A percentile compares a stretch with the other conserved stretches of the same genome.
phyloP scores from a whole-genome alignment of 2,113 vertebrate species.

The Thinocorus orbignyianus region DNA sequence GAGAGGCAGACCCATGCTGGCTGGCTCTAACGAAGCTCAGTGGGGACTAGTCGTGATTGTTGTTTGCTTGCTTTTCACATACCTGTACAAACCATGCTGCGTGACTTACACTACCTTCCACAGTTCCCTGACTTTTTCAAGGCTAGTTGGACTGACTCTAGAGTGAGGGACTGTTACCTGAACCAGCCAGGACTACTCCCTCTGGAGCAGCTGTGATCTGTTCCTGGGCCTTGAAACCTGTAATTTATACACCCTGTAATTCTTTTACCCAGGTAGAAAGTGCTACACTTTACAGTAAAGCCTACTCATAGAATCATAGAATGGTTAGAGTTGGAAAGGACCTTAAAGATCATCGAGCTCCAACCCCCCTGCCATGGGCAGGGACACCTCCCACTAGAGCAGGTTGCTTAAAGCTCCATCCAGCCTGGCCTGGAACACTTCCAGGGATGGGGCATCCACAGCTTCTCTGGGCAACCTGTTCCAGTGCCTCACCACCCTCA shows the following conservation, averaged over 20 bases:
- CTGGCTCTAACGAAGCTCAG: not conserved
- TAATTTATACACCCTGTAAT: not conserved
- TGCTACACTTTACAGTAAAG: not conserved
- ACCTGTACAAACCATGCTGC: not conserved
- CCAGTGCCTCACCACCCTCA: too few relatives aligned
- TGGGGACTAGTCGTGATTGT: not conserved
- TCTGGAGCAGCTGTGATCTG: not conserved
- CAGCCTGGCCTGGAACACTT: too few relatives aligned
- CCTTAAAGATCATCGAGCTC: too few relatives aligned
- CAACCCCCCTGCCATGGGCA: too few relatives aligned
- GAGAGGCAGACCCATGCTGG: not conserved
- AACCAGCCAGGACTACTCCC: not conserved
- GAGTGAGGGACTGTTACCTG: not conserved
- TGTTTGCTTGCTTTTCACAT: not conserved
- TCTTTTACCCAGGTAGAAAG: not conserved
- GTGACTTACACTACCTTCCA: not conserved
- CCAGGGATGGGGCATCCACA: too few relatives aligned
- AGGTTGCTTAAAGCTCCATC: too few relatives aligned
- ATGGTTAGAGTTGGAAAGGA: too few relatives aligned
- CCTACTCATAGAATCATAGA: too few relatives aligned
- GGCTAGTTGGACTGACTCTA: not conserved
- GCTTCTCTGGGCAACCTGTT: too few relatives aligned
- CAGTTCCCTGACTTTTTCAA: not conserved
- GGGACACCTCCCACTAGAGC: too few relatives aligned
- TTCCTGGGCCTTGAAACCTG: not conserved